Evolutionary conservation across 2,888 invertebrate species (phyloP), one percentile per base, ranked within the genome.

Genomic region (Caenorhabditis parvicauda): DNA sequence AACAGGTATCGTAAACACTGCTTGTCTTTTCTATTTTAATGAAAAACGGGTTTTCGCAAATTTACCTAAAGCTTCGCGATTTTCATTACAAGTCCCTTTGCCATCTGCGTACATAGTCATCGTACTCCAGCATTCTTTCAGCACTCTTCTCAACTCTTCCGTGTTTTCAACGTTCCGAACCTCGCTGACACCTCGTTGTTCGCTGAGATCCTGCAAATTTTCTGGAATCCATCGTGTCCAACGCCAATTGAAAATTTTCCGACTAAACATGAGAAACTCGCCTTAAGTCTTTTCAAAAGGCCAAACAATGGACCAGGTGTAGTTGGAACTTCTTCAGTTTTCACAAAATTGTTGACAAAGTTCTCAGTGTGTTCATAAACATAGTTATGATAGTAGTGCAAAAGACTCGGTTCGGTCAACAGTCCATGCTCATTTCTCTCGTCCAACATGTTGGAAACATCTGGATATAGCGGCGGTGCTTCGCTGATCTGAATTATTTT

Each of bases 371-470:
- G 45, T 43, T 79, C 77, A 35, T 77, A 67, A 7, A 75, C 54
- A 21, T 72, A 67, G 54, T 80, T 80, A 48, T 75, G 67, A 53
- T 80, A 80, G 59, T 64, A 79, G 19, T 63, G 47, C 38, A 77
- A 59, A 6, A 79, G 58, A 28, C 75, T 66, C n/a, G 63, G 62
- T 43, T 77, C 76, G 14, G 64, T 66, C 57, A 79, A 48, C 24
- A 79, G 57, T 35, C 74, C 77, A 25, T 67, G 60, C 22, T 70
- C 70, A 28, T 55, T 65, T 7, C 59, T 43, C 82, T 83, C 79
- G 81, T 82, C 47, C 81, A 84, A 48, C 4, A 58, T 42, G 12
- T 56, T 54, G 2, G 55, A 49, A 9, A 59, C 17, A 4, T 28
- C 24, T 3, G 72, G 72, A 54, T 72, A 72, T 38, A 71, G 27